A percentile compares a stretch with the other conserved stretches of the same genome.
phyloP scores from a whole-genome alignment of 1,140 invertebrate genomes.

The Leptinotarsa undecemlineata region DNA sequence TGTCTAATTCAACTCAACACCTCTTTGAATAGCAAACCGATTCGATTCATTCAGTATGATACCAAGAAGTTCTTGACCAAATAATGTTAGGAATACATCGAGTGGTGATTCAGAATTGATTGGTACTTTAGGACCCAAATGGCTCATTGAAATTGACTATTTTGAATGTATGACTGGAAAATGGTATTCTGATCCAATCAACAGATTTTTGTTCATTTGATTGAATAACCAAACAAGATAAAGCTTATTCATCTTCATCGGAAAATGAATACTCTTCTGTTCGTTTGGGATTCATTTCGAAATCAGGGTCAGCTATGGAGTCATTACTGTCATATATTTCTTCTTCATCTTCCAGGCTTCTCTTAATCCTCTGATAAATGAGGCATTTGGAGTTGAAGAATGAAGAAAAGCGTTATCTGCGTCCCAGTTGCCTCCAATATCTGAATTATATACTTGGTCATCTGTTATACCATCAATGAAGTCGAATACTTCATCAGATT shows the following conservation, averaged over 20 bases:
- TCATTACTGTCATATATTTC: background rate
- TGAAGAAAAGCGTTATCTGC: constrained; percentile 10
- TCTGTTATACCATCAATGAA: background rate
- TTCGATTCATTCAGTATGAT: background rate
- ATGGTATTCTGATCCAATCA: background rate
- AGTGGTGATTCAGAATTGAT: background rate
- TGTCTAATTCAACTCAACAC: background rate
- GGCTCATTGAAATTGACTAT: background rate
- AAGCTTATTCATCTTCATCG: background rate
- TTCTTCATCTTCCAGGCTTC: background rate
- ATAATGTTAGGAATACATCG: background rate
- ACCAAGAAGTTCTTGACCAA: background rate
- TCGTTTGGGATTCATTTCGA: background rate
- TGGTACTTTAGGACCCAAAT: background rate
- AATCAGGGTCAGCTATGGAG: background rate
- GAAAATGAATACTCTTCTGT: background rate
- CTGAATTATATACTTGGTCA: constrained; percentile 5
- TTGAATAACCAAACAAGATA: background rate
- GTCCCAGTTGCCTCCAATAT: constrained; percentile 12
- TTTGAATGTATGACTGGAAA: background rate
- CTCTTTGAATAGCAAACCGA: background rate
- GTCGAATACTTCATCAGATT: too few relatives aligned
- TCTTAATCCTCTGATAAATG: background rate
- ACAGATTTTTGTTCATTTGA: background rate
- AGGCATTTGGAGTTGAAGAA: background rate